A percentile compares a stretch with the other conserved stretches of the same genome.
Evolutionary conservation across 2,888 invertebrate species (phyloP).

Genomic region (Cerceris ruficornis): DNA sequence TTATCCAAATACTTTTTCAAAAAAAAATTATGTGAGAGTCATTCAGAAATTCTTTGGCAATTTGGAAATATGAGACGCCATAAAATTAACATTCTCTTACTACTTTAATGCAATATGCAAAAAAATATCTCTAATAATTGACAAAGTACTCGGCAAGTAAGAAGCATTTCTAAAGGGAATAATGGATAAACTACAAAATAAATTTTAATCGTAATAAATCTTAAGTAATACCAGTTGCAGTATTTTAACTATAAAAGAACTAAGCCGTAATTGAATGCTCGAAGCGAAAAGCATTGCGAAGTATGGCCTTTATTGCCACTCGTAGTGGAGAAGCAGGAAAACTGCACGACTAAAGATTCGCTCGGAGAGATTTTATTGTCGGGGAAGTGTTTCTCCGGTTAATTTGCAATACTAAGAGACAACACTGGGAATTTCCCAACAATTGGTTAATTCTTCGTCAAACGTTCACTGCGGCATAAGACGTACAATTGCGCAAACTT

Average conservation of each 20-base stretch:
- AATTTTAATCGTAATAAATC: no score
- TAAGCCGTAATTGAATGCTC: neutral
- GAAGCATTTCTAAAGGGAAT: no score
- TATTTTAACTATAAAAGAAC: neutral
- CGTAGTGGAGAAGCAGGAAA: neutral
- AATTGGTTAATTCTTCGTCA: slow-evolving; percentile 14
- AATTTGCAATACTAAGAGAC: slow-evolving; percentile 4
- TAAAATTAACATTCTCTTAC: no score
- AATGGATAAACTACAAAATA: no score
- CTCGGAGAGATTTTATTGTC: neutral
- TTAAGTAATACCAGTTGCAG: no score
- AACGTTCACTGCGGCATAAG: neutral
- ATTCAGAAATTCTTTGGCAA: no score
- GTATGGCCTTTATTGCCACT: neutral
- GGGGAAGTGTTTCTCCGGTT: neutral
- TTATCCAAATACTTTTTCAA: no score
- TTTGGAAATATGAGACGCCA: no score
- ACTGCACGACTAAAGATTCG: neutral
- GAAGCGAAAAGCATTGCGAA: slow-evolving; percentile 1
- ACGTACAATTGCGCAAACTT: slow-evolving; percentile 19
- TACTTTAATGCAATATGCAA: no score
- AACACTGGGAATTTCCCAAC: slow-evolving; percentile 9
- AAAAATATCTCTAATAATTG: no score
- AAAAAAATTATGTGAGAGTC: no score
- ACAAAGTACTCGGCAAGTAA: no score